Evolutionary conservation across 37 sponge, comb jelly and placozoan species (phyloP).

Genomic region (Crambe crambe): DNA sequence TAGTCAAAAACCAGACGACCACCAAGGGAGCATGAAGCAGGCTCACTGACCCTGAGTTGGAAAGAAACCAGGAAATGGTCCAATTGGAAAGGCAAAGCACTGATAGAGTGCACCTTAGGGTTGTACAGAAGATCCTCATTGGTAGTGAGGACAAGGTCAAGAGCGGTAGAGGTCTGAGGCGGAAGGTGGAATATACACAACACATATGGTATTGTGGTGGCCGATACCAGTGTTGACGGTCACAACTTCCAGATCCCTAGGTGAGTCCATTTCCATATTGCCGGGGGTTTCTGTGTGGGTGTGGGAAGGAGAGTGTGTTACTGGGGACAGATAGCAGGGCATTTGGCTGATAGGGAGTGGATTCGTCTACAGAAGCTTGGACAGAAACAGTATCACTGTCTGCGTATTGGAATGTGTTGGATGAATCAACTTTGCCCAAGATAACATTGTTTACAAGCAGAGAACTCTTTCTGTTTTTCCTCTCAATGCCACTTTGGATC

Average conservation of each 20-base stretch:
- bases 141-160: conserved; percentile 6
- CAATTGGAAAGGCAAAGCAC: background rate
- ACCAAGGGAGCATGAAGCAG: background rate
- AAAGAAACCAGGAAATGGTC: conserved; percentile 3
- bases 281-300: background rate
- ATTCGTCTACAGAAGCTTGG: no score
- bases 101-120: no score
- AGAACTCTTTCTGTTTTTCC: background rate
- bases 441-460: no score
- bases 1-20: background rate
- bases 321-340: no score
- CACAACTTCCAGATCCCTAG: background rate
- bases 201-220: background rate
- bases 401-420: no score
- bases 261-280: background rate
- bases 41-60: background rate
- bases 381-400: no score
- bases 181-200: background rate
- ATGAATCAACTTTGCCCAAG: no score
- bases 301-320: no score
- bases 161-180: background rate
- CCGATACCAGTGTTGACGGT: background rate
- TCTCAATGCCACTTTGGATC: background rate
- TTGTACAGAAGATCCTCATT: background rate
- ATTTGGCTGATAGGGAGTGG: no score